Evolutionary conservation across 1,140 invertebrate species (phyloP), one percentile per base, ranked within the genome.

Genomic region (Brachionus koreanus): DNA sequence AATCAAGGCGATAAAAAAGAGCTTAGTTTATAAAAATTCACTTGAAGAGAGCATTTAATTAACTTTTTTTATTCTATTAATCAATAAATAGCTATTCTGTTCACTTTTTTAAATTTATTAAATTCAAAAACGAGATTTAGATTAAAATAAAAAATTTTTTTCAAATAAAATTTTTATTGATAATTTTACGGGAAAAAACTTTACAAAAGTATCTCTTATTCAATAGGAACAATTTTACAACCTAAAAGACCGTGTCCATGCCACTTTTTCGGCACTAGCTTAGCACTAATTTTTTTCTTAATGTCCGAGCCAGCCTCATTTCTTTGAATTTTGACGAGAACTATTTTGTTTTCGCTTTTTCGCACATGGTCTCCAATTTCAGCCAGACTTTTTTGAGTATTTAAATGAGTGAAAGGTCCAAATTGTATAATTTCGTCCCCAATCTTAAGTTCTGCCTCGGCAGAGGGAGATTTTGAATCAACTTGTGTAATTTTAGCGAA

Each of bases 401-500:
- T 82, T 67, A 37, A 19, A 61, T 65, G 57, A 7, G 61, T 82
- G 19, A 33, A 72, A 3, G 82, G 43, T 12, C 82, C 82, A 13
- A 82, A 63, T 49, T 69, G 63, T 19, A 49, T 25, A 12, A 82
- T 72, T 9, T 33, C 37, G 35, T 82, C 82, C 1, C 37, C 69
- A 2, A 43, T 16, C 49, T 82, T 16, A 61, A 82, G 5, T 39
- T 65, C 65, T 37, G 82, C 82, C 29, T 42, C 57, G 19, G 57
- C 39, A 0, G 65, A 25, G 5, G 82, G 82, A 42, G 82, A 82
- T 19, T 63, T 35, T 5, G 23, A 5, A n/a, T 49, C 42, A 5
- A 82, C 82, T 43, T 72, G 65, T 5, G 61, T 65, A 19, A 82
- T 39, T 23, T 46, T 42, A 13, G 33, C 13, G 42, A 82, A 82